Conservation (phyloP, 2,113 vertebrate species). For the Alces alces region DNA sequence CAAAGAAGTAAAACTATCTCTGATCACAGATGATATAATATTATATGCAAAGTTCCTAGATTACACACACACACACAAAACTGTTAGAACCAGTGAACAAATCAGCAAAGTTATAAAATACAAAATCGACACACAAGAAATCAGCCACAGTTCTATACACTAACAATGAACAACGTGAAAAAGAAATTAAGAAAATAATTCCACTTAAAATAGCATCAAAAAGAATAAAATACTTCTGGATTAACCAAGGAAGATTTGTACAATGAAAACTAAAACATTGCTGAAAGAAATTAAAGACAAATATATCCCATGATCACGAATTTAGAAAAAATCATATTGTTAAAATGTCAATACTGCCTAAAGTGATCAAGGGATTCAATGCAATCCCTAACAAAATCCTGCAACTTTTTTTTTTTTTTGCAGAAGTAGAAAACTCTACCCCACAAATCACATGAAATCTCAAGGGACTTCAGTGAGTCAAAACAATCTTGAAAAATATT, state of each 20-base stretch:
- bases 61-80: neutral
- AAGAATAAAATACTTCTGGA: neutral
- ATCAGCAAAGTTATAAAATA: neutral
- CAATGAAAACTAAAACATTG: neutral
- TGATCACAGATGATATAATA: neutral
- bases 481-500: neutral
- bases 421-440: neutral
- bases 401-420: neutral
- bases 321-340: neutral
- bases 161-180: neutral
- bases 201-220: neutral
- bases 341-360: neutral
- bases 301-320: neutral
- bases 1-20: neutral
- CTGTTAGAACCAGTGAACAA: neutral
- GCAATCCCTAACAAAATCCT: neutral
- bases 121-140: neutral
- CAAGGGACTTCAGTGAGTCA: neutral
- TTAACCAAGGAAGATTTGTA: neutral
- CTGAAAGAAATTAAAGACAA: neutral
- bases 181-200: neutral
- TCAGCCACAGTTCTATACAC: neutral
- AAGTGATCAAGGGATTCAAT: neutral
- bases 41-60: neutral
- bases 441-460: neutral